Evolutionary conservation across 2,888 invertebrate species (phyloP), one percentile per base, ranked within the genome.

Genomic region (Biston betularia): DNA sequence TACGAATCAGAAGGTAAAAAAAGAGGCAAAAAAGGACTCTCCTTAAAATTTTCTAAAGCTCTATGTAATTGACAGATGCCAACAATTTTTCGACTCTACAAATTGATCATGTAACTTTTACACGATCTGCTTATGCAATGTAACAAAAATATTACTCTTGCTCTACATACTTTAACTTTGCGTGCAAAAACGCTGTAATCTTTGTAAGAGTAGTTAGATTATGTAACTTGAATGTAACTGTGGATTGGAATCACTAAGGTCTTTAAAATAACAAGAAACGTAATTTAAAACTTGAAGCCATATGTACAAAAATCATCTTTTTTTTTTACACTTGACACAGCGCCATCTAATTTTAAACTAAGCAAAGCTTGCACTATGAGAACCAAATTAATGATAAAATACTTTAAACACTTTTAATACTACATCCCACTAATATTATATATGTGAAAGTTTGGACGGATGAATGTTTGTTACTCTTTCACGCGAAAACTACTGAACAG

Each of bases 111-210:
- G 64, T 63, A 54, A 69, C 64, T 62, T 55, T 55, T 35, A 57
- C 54, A 49, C 15, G 15, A 14, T 58, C 42, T 60, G 46, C 40
- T 55, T 61, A 65, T 58, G 55, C 63, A 54, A 66, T 53, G 58
- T 38, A 64, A 63, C 52, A 57, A 58, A 67, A 58, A 54, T 24
- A 24, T 34, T 59, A 24, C 53, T 62, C 49, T 7, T 33, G 14
- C 46, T 48, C 38, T 55, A 62, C 24, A 24, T 24, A 24, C 24
- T 24, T 58, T 35, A 60, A 59, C 50, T 59, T 67, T 15, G 65
- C 63, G 63, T 58, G 69, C 61, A 63, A 61, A 65, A 61, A 53
- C 53, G n/a, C 33, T 52, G 57, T 61, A 48, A 60, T 54, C 42
- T 45, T 40, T 53, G 14, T 46, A 56, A 33, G 44, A 44, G 15